phyloP scores from a whole-genome alignment of 2,888 invertebrate genomes.

The Mimas tiliae region DNA sequence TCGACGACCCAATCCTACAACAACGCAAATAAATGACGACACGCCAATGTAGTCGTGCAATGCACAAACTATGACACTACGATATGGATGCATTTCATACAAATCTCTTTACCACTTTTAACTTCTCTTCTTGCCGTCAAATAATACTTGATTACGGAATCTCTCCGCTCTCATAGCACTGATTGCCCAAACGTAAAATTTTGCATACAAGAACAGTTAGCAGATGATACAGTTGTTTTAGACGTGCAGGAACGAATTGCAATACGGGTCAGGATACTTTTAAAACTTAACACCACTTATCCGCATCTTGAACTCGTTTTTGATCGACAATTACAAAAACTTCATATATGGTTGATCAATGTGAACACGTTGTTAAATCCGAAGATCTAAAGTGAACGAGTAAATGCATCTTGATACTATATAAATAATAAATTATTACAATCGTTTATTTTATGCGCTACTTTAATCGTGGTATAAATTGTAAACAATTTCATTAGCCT shows the following conservation, averaged over 20 bases:
- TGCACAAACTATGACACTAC: constrained; percentile 33
- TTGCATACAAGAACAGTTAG: constrained; percentile 1
- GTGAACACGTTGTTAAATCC: too few relatives aligned
- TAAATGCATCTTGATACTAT: neutral
- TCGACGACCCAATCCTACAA: constrained; percentile 60
- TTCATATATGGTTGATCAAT: constrained; percentile 8
- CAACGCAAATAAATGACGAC: constrained; percentile 59
- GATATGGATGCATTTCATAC: constrained; percentile 25
- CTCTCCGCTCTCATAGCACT: constrained; percentile 11
- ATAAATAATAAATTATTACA: neutral
- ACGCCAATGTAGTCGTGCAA: constrained; percentile 41
- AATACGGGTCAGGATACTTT: constrained; percentile 5
- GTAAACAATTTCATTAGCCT: too few relatives aligned
- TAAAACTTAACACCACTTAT: neutral
- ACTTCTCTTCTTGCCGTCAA: neutral
- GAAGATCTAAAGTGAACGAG: too few relatives aligned
- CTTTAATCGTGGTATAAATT: neutral
- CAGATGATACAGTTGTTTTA: neutral
- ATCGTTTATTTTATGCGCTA: neutral
- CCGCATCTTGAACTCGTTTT: neutral
- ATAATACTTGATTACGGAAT: neutral
- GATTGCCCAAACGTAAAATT: neutral
- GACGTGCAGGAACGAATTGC: neutral
- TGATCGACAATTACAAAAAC: constrained; percentile 13
- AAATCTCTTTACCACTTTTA: neutral